A percentile compares a stretch with the other conserved stretches of the same genome.
Conservation (phyloP, 2,888 invertebrate genomes). For the Drosophila neoperkinsi region DNA sequence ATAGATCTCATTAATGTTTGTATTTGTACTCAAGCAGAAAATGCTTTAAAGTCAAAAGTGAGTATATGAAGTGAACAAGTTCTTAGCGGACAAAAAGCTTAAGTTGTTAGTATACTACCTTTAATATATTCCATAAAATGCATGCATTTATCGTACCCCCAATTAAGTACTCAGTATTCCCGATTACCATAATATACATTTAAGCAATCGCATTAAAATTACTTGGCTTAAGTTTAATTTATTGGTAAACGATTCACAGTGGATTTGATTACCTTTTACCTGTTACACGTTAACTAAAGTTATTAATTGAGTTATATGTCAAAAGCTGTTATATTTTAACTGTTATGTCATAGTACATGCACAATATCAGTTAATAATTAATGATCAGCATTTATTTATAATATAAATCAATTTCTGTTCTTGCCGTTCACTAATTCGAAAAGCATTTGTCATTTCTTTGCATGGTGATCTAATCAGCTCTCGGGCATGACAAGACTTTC, state of each 20-base stretch:
- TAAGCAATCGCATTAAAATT: background rate
- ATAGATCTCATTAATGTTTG: no score
- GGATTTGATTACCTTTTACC: background rate
- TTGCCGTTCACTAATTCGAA: background rate
- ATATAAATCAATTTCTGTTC: background rate
- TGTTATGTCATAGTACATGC: background rate
- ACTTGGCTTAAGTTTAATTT: background rate
- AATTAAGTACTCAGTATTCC: background rate
- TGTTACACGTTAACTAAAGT: background rate
- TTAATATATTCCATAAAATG: background rate
- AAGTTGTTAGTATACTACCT: background rate
- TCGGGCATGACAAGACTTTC: background rate
- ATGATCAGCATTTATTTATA: background rate
- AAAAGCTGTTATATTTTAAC: background rate
- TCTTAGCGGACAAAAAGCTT: background rate
- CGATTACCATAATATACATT: background rate
- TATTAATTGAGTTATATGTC: background rate
- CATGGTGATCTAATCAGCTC: background rate
- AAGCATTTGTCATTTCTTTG: background rate
- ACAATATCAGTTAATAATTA: background rate
- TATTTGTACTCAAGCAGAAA: background rate
- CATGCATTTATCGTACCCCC: background rate
- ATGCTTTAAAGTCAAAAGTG: background rate
- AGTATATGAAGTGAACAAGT: background rate
- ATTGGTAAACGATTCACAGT: background rate